Conservation (phyloP, 1,140 invertebrate genomes). For the Phenacoccus solenopsis region DNA sequence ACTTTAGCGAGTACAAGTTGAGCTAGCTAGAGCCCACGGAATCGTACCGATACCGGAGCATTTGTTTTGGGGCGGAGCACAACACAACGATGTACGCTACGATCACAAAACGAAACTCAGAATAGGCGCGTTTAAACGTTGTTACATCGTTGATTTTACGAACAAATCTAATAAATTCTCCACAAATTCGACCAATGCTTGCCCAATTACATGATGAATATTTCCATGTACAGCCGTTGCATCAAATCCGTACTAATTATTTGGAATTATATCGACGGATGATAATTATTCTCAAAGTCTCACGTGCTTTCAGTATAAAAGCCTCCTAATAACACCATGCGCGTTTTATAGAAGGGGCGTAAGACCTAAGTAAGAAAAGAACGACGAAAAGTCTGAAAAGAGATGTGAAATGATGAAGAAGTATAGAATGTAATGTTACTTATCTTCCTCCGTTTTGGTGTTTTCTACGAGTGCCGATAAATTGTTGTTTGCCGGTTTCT, state of each 20-base stretch:
- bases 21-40: not conserved
- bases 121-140: not conserved
- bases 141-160: too few species aligned
- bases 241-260: too few species aligned
- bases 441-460: slow-evolving; percentile 13
- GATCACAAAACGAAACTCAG: slow-evolving; percentile 1
- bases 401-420: slow-evolving; percentile 13
- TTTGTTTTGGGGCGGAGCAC: slow-evolving; percentile 8
- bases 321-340: not conserved
- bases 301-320: not conserved
- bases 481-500: slow-evolving; percentile 13
- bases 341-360: slow-evolving; percentile 6
- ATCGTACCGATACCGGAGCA: slow-evolving; percentile 5
- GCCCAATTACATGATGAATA: too few species aligned
- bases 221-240: too few species aligned
- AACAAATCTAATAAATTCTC: too few species aligned
- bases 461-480: slow-evolving; percentile 17
- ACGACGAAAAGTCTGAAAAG: slow-evolving; percentile 16
- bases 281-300: too few species aligned
- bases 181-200: too few species aligned
- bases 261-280: too few species aligned
- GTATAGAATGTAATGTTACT: slow-evolving; percentile 9
- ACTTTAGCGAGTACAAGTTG: too few species aligned
- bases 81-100: not conserved
- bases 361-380: slow-evolving; percentile 4